A percentile compares a stretch with the other conserved stretches of the same genome.
These are phyloP conservation scores for Notechis scutatus DNA, from an alignment of 2,113 vertebrate species.

Conservation along the genomic window DNA sequence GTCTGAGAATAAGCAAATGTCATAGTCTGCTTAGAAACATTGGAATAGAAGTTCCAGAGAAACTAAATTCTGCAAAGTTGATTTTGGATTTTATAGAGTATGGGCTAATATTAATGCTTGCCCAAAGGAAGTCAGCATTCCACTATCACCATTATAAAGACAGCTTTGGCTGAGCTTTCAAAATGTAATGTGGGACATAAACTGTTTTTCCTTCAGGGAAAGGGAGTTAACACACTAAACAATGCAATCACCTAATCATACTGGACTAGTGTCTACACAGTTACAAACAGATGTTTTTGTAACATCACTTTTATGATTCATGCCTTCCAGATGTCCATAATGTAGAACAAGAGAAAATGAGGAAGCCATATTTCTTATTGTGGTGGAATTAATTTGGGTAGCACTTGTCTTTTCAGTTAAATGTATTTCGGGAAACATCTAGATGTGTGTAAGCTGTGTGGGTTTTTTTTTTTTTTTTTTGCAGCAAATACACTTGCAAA, in stretches of 20 bases:
- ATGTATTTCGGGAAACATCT: neutral
- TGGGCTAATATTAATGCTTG: fast-evolving
- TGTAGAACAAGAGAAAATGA: neutral
- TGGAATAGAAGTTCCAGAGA: neutral
- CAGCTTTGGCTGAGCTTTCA: neutral
- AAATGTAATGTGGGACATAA: neutral
- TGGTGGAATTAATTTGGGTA: neutral
- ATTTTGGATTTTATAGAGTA: neutral
- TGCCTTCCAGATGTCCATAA: neutral
- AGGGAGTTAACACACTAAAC: neutral
- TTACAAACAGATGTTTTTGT: slow-evolving; percentile 5
- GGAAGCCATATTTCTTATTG: neutral
- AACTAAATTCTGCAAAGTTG: neutral
- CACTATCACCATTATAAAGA: neutral
- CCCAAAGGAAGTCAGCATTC: neutral
- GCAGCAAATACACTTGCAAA: neutral
- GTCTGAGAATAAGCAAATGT: neutral
- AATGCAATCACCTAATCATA: neutral
- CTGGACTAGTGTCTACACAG: neutral
- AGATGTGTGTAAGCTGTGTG: neutral
- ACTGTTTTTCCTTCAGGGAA: neutral
- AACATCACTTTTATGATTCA: neutral
- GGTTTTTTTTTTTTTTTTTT: neutral
- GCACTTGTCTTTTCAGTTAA: neutral
- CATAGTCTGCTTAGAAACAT: neutral